Base-by-base conservation (phyloP, 1,140 invertebrate species). In the Aphaenogaster ashmeadi region DNA sequence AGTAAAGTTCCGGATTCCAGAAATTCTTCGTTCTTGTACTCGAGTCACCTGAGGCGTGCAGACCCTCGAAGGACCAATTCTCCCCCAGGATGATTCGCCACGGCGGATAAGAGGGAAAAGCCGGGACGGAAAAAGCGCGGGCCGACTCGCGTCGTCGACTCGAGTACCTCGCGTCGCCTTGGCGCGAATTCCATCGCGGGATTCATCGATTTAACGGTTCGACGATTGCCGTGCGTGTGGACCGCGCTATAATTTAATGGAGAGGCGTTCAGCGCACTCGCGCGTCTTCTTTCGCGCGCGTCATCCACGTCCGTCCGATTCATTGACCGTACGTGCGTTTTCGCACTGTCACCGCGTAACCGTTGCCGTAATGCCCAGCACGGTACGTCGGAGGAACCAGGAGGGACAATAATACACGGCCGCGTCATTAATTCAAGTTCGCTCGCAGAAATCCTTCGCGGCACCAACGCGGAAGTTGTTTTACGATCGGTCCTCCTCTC, bases 131-230 rank as follows among this genome's bases (percentile, higher is more conserved):
- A 69, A 75, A 75, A 75, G 56, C 71, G 9, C 80, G 60, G 60
- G 50, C 54, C 80, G 79, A 81, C 80, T 78, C 56, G 80, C 47
- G 74, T 64, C 60, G 33, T 52, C 83, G 89, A 77, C 33, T 80
- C 81, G 77, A 91, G 87, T 69, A 64, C 64, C 64, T 71, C 60
- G 21, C 79, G 56, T 69, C 62, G 89, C 83, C 80, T 89, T 78
- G 69, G 47, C 72, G 79, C 74, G 83, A 90, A 92, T 92, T 92
- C 91, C 91, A 79, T 44, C 56, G 54, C 79, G 90, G 69, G 90
- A 92, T 93, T 93, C 86, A 92, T 93, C 92, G 92, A 94, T 92
- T 94, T 94, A 94, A 94, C 94, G 94, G 93, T 94, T 71, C 87
- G 71, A 91, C 79, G 84, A 78, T 84, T 50, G 84, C 87, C 87